A percentile compares a stretch with the other conserved stretches of the same genome.
Evolutionary conservation across 2,113 vertebrate species (phyloP).

Genomic region (Tenebrosternarchus preto): DNA sequence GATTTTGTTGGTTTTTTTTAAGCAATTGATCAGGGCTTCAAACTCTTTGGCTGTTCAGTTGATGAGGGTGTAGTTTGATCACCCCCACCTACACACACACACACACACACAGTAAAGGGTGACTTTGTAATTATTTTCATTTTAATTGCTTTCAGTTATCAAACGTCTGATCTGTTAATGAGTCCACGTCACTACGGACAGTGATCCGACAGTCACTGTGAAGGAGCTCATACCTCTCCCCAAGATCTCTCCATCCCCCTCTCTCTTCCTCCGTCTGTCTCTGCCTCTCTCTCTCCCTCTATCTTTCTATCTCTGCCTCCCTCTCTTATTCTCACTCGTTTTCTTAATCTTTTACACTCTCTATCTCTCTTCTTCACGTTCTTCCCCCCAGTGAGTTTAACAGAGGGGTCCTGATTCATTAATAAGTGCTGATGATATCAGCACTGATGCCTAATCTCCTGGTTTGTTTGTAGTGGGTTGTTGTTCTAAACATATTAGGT

Average conservation of each 20-base stretch:
- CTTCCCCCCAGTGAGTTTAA: conserved; percentile 65
- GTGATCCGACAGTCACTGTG: conserved; percentile 55
- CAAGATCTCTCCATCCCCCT: conserved; percentile 39
- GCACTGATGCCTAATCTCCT: conserved; percentile 72
- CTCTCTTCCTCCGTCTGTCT: conserved; percentile 42
- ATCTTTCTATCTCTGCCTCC: conserved; percentile 41
- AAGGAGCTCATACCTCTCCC: conserved; percentile 42
- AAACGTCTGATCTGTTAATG: conserved; percentile 70
- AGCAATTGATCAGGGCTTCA: conserved; percentile 31
- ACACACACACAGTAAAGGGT: conserved; percentile 65
- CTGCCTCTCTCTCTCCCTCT: background rate
- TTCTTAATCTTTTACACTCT: too few species aligned
- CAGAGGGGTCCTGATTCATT: conserved; percentile 71
- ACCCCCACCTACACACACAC: conserved; percentile 49
- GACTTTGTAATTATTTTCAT: conserved; percentile 83
- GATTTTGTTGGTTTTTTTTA: background rate
- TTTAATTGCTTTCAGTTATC: conserved; percentile 81
- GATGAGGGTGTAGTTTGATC: conserved; percentile 67
- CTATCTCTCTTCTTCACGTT: background rate
- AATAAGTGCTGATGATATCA: conserved; percentile 72
- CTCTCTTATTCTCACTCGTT: background rate
- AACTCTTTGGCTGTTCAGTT: conserved; percentile 48
- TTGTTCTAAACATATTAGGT: conserved; percentile 74
- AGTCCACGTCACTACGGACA: conserved; percentile 68
- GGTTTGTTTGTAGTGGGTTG: conserved; percentile 78